phyloP scores from a whole-genome alignment of 92 coral and sea anemone species.

The Epizoanthus stellaris region DNA sequence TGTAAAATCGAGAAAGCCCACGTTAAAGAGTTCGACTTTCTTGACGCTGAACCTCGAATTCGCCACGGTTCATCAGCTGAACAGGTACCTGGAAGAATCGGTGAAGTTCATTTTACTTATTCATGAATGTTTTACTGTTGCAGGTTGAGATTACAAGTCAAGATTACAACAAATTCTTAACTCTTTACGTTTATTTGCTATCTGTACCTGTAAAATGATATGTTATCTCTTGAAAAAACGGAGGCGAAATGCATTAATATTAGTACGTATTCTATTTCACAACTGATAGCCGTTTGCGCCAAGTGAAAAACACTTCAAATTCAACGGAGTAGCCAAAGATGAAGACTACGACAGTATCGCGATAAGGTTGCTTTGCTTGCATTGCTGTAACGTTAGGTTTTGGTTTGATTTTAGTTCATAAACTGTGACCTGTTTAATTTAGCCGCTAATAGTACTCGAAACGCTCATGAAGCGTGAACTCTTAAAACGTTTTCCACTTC shows the following conservation, averaged over 20 bases:
- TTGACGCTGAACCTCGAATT: not conserved
- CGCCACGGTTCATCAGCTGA: not conserved
- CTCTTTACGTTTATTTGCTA: conserved; percentile 14
- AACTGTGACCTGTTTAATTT: conserved; percentile 1
- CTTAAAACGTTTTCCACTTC: not conserved
- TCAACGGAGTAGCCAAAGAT: not conserved
- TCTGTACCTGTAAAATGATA: not conserved
- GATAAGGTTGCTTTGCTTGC: not conserved
- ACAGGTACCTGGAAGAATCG: conserved; percentile 31
- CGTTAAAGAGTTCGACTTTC: not conserved
- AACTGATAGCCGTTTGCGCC: too few species aligned
- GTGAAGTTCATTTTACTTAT: conserved; percentile 2
- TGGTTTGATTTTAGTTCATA: not conserved
- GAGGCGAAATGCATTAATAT: not conserved
- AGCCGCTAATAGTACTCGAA: not conserved
- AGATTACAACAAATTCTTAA: conserved; percentile 14
- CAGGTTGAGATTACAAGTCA: conserved; percentile 30
- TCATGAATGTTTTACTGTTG: not conserved
- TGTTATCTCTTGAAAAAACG: not conserved
- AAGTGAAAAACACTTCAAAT: not conserved
- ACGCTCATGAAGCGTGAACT: not conserved
- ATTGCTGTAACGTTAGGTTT: not conserved
- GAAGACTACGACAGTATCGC: not conserved
- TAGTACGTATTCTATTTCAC: too few species aligned
- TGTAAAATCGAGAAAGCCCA: too few species aligned